Base-by-base conservation (phyloP, 2,888 invertebrate species). In the Luffia ferchaultella region DNA sequence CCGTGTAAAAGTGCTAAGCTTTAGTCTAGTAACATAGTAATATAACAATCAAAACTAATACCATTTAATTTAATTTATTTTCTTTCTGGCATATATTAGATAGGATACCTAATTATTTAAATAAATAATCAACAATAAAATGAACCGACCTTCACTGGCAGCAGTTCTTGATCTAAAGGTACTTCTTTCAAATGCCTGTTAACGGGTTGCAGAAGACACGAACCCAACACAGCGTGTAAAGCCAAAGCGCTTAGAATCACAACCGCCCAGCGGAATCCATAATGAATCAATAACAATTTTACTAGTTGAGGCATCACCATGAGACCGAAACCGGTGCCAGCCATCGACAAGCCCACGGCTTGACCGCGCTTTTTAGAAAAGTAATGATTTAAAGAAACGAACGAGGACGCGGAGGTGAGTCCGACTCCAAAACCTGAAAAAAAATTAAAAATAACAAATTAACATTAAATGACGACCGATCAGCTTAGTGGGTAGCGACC, bases 241-340 rank as follows among this genome's bases (percentile, higher is more conserved):
- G 91, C 88, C 40, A 91, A 65, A 0, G 86, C 91, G 0, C 90
- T 89, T 53, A 92, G 66, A 57, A 91, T 78, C 9, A 91, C 80
- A 44, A 91, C 89, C 0, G 91, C 86, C 61, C 91, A 91, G 50
- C 88, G 78, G 68, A 91, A 91, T 46, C 86, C 87, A 61, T 85
- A 92, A 51, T 78, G 82, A 46, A 86, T 86, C 5, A 92, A 73
- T 15, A 92, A 72, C 2, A 90, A 58, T 46, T 88, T 85, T 53
- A 92, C 90, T 53, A 90, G 84, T 65, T 93, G 93, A 1, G 93
- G 93, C 88, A 93, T 90, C 53, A 92, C 84, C 86, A 93, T 88
- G 80, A 92, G 88, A 2, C 92, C 93, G 59, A 93, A 85, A 2
- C 92, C 91, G 0, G 92, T 92, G 0, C 93, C 93, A 1, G 92